Evolutionary conservation across 1,140 invertebrate genomes (phyloP), one percentile per base, ranked within the genome.

Genomic region (Tribolium madens): DNA sequence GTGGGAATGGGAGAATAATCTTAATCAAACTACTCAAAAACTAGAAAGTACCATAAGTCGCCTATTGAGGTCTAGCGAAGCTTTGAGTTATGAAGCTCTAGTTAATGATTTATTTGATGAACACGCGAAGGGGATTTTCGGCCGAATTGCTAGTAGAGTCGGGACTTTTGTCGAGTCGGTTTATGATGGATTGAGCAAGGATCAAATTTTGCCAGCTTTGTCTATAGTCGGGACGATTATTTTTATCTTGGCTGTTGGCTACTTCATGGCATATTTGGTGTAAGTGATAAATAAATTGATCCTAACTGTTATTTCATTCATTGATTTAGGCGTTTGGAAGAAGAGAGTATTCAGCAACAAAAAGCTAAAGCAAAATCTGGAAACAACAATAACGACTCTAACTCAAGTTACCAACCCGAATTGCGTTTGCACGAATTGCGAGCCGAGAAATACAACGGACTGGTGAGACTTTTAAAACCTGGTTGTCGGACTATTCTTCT

Each of bases 361-460:
- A 87, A 84, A 87, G 86, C 78, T 83, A 88, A 87, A 85, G 76
- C 80, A 42, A 86, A 86, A 52, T 78, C 77, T 14, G 76, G 80
- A 5, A 84, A 87, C 50, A 88, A 88, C 75, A 89, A 88, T 75
- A 87, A 87, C 69, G 87, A 88, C 13, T 71, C 76, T 0, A 79
- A 77, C 1, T 68, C 81, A 0, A 80, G 83, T 3, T 84, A 87
- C 26, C 89, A 90, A 76, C 89, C 92, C 0, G 93, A 95, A 85
- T 86, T 97, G 14, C 90, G 92, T 71, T 88, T 99, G 36, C 96
- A 99, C 84, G 98, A 99, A 86, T 88, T 99, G 69, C 88, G 96
- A 48, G 95, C 95, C 10, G 97, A 98, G 87, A 98, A 97, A 72
- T 99, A 98, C 84, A 97, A 97, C 86, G 97, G 96, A 36, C 89